Percentiles rank a stretch among this genome's conserved stretches.
phyloP scores from a whole-genome alignment of 2,888 invertebrate species.

The Serripes groenlandicus region DNA sequence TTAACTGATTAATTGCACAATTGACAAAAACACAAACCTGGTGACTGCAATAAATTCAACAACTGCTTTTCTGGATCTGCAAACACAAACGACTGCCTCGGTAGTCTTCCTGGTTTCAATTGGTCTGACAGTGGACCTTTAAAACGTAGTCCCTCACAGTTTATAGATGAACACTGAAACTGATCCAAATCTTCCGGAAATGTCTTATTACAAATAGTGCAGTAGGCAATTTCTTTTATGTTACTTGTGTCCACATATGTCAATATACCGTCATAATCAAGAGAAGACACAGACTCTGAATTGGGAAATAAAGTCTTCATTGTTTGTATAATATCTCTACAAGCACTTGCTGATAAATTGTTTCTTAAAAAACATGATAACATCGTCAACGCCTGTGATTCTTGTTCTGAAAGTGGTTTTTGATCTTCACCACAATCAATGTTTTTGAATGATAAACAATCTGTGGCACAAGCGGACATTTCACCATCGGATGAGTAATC shows the following conservation, averaged over 20 bases:
- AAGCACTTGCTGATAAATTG: conserved; percentile 20
- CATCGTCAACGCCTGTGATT: background rate
- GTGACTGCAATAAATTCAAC: conserved; percentile 10
- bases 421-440: background rate
- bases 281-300: background rate
- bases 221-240: conserved; percentile 15
- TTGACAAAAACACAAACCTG: too few relatives aligned
- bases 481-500: background rate
- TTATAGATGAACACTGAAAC: conserved; percentile 17
- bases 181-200: conserved; percentile 21
- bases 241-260: background rate
- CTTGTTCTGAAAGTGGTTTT: background rate
- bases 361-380: conserved; percentile 19
- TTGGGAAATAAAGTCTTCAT: conserved; percentile 7
- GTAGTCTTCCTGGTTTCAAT: background rate
- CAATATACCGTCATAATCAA: conserved; percentile 9
- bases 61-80: conserved; percentile 25
- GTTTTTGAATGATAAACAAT: background rate
- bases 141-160: conserved; percentile 30
- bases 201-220: background rate
- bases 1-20: too few relatives aligned
- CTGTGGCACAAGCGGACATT: background rate
- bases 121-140: conserved; percentile 25
- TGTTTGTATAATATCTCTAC: conserved; percentile 9
- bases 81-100: conserved; percentile 30